These are phyloP conservation scores for Apotomis turbidana DNA, from an alignment of 2,888 invertebrate genomes.

Conservation along the genomic window DNA sequence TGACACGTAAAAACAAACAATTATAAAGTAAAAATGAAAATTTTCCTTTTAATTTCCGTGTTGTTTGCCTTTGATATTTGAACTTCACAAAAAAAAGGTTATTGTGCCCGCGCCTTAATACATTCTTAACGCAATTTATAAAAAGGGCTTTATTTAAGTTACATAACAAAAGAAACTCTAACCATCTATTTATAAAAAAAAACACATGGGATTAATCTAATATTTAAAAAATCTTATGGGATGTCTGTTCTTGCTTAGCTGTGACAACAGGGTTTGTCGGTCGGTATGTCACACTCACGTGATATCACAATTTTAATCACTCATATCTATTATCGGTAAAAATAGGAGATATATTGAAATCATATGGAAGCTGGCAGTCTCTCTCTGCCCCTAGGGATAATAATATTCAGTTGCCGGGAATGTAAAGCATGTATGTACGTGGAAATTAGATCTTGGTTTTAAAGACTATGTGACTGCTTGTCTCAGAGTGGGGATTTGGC, in stretches of 20 bases:
- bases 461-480: too few species aligned
- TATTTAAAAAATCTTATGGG: not conserved
- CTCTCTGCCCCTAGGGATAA: not conserved
- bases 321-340: conserved; percentile 22
- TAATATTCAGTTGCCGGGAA: not conserved
- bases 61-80: not conserved
- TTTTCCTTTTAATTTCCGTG: conserved; percentile 1
- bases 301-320: conserved; percentile 29
- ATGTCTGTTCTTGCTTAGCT: not conserved
- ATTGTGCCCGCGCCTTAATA: not conserved
- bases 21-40: not conserved
- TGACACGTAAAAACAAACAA: not conserved
- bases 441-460: too few species aligned
- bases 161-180: too few species aligned
- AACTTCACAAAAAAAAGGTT: not conserved
- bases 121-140: not conserved
- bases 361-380: not conserved
- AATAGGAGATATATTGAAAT: conserved; percentile 12
- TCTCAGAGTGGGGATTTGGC: too few species aligned
- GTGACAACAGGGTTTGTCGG: conserved; percentile 5
- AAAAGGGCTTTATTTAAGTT: not conserved
- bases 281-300: conserved; percentile 27
- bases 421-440: too few species aligned
- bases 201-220: too few species aligned
- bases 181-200: too few species aligned